Percentiles rank a stretch among this genome's conserved stretches.
These are phyloP conservation scores for Agrochola macilenta DNA, from an alignment of 2,888 invertebrate species.

Conservation along the genomic window DNA sequence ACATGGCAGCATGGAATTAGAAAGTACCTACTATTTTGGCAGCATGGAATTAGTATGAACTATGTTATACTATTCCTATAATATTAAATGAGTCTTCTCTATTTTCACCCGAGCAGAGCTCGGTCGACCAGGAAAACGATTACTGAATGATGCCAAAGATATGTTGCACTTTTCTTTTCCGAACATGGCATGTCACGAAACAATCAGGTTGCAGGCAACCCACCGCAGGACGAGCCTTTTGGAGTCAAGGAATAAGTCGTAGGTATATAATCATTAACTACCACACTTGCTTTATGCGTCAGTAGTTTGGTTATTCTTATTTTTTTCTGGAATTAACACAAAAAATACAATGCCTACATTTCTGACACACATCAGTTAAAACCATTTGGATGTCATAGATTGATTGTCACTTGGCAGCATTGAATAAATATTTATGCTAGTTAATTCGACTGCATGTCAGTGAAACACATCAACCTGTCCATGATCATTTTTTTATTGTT, in stretches of 20 bases:
- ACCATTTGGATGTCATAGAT: constrained; percentile 27
- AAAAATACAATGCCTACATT: constrained; percentile 35
- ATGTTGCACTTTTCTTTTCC: neutral
- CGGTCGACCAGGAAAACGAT: no score
- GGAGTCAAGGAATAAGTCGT: neutral
- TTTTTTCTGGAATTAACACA: neutral
- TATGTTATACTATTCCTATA: no score
- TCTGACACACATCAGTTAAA: constrained; percentile 26
- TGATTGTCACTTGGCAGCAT: constrained; percentile 37
- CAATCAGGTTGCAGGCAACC: neutral
- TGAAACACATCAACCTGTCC: constrained; percentile 5
- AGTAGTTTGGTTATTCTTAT: neutral
- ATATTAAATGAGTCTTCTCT: no score
- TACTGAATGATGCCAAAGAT: no score
- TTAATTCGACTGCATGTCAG: constrained; percentile 27
- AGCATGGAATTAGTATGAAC: no score
- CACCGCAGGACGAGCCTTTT: no score
- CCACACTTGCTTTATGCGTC: neutral
- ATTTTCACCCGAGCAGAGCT: no score
- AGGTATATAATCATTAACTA: constrained; percentile 1
- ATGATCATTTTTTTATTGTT: neutral
- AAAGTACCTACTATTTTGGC: no score
- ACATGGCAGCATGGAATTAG: no score
- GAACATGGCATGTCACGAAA: neutral
- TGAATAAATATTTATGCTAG: constrained; percentile 32